Evolutionary conservation across 1,140 invertebrate genomes (phyloP), one percentile per base, ranked within the genome.

Genomic region (Aporrectodea caliginosa): DNA sequence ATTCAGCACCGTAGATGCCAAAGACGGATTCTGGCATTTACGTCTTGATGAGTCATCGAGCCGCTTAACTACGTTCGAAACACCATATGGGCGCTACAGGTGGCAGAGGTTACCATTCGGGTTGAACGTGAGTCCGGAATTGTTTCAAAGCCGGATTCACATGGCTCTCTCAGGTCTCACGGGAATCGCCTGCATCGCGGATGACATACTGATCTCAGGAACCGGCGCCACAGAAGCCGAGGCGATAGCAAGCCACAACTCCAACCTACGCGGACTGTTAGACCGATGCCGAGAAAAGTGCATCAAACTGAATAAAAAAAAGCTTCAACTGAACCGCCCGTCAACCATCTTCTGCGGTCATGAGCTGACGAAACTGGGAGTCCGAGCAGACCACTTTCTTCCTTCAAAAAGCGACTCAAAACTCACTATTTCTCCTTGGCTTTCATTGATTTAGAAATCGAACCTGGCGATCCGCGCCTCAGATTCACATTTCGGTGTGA

Each of bases 141-240:
- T 85, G 1, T 89, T 88, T 81, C 85, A 88, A 77, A 82, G 82
- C 76, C 70, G 75, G 31, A 83, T 84, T 71, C 58, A 43, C 14
- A 74, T 84, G 78, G 84, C 86, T 73, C 83, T 87, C 74, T 79
- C 83, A 75, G 84, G 83, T 35, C 80, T 89, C 16, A 68, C 81
- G 32, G 85, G 88, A 74, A 83, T 88, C 33, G 81, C 85, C 2
- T 86, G 83, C 78, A 82, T 88, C 29, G 86, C 88, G 80, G 88
- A 89, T 80, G 79, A 80, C 27, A n/a, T 80, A 32, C 27, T 78
- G 16, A 72, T 80, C 32, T 35, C 79, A 32, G 75, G 35, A 34
- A 0, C 43, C 68, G 14, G 12, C 30, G 69, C 69, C 12, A 16
- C 33, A 12, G 6, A 6, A 58, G 6, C 22, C 43, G 22, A 58